Evolutionary conservation across 2,888 invertebrate species (phyloP), one percentile per base, ranked within the genome.

Genomic region (Himalopsyche kuldschensis): DNA sequence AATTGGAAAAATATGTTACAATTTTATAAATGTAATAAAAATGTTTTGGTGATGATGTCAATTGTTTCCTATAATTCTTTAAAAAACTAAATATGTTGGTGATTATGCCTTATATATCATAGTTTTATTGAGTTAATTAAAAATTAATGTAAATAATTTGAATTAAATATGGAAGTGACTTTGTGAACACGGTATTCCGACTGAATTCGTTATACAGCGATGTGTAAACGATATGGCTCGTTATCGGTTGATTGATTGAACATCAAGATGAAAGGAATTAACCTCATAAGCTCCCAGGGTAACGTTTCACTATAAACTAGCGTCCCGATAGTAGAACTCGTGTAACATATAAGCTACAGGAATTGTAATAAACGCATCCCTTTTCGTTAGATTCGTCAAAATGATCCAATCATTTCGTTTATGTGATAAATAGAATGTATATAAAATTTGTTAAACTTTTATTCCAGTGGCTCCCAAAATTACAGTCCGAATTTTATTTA

Each of bases 191-290:
- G 63, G 35, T 27, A 48, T 82, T 46, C 27, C 32, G 75, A 35
- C 79, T 35, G 30, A 24, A 41, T 20, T 32, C 69, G 81, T 81
- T 77, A 81, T 81, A 76, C 32, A 35, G 79, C 69, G 82, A 82
- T 75, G 79, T 82, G 78, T 81, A 69, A 82, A 20, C 75, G 85
- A 85, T 83, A 63, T 35, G 80, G 69, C 85, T 85, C 84, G 85
- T 85, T 85, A 85, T 85, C 84, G 85, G 85, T 85, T 85, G 85
- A 85, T 85, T 85, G 85, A 85, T 85, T 81, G 85, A 79, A 81
- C 85, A 84, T 81, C 82, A 81, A 76, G 78, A 30, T 30, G 83
- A 84, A 78, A 81, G 20, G 79, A 81, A 75, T 80, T 84, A 80
- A 79, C 78, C 78, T 81, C 75, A 79, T 75, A 81, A 55, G 85